These are phyloP conservation scores for Chrysemys picta DNA, from an alignment of 2,113 vertebrate genomes.

Conservation along the genomic window DNA sequence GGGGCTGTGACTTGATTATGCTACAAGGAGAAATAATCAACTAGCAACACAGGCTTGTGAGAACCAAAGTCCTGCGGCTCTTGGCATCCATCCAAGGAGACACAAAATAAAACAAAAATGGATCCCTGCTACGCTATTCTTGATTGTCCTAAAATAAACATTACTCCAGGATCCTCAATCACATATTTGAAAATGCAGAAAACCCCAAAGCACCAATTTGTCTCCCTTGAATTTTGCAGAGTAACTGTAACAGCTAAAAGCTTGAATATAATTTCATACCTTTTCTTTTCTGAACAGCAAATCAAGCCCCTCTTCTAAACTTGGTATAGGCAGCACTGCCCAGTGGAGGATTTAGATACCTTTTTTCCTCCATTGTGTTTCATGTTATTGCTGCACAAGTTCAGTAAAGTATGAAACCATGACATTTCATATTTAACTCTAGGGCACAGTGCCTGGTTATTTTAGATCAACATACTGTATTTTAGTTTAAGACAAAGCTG, in stretches of 20 bases:
- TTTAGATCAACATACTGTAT: neutral
- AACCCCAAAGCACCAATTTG: fast-evolving
- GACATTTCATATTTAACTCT: slow-evolving; percentile 37
- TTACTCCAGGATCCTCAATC: neutral
- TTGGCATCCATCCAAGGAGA: neutral
- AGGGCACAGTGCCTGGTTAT: slow-evolving; percentile 3
- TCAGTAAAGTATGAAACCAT: neutral
- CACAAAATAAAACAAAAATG: neutral
- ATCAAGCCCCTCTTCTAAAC: neutral
- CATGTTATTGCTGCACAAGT: neutral
- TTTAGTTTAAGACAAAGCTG: slow-evolving; percentile 5
- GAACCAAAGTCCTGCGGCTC: neutral
- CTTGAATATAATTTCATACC: neutral
- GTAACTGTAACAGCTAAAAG: neutral
- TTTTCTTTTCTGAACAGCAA: slow-evolving; percentile 14
- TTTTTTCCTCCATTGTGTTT: neutral
- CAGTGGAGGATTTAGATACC: neutral
- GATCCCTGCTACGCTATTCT: neutral
- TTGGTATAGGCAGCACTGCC: neutral
- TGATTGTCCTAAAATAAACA: slow-evolving; percentile 24
- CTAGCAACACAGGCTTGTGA: neutral
- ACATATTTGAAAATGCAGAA: neutral
- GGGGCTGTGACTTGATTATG: neutral
- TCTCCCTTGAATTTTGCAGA: neutral
- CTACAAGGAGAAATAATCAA: fast-evolving